A percentile compares a stretch with the other conserved stretches of the same genome.
phyloP scores from a whole-genome alignment of 2,888 invertebrate genomes.

The Eilema caniola region DNA sequence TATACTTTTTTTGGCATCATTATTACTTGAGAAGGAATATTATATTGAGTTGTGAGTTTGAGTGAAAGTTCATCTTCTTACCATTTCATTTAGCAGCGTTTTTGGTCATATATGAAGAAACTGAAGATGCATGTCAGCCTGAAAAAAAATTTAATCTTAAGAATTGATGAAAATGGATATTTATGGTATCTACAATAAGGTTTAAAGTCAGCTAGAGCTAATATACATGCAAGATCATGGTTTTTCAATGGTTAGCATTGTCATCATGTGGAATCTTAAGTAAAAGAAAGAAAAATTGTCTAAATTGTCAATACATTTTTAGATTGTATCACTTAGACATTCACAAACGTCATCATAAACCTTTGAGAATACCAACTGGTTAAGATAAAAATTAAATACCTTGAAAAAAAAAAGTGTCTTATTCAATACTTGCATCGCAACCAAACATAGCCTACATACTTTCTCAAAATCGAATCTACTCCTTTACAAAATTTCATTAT shows the following conservation, averaged over 20 bases:
- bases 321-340: too few species aligned
- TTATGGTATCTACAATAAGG: not conserved
- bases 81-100: not conserved
- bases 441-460: too few species aligned
- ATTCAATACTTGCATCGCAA: too few species aligned
- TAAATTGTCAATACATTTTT: not conserved
- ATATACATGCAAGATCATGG: constrained; percentile 85
- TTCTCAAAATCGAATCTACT: too few species aligned
- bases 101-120: not conserved
- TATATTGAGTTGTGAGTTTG: not conserved
- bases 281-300: not conserved
- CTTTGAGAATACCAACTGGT: too few species aligned
- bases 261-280: constrained; percentile 67
- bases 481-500: too few species aligned
- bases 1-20: not conserved
- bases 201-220: constrained; percentile 81
- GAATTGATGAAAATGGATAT: not conserved
- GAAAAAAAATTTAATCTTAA: not conserved
- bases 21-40: not conserved
- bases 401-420: too few species aligned
- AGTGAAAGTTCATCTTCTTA: not conserved
- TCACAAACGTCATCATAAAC: too few species aligned
- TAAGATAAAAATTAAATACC: too few species aligned
- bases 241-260: constrained; percentile 83
- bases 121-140: not conserved